phyloP scores from a whole-genome alignment of 2,888 invertebrate species.

The Limnephilus marmoratus region DNA sequence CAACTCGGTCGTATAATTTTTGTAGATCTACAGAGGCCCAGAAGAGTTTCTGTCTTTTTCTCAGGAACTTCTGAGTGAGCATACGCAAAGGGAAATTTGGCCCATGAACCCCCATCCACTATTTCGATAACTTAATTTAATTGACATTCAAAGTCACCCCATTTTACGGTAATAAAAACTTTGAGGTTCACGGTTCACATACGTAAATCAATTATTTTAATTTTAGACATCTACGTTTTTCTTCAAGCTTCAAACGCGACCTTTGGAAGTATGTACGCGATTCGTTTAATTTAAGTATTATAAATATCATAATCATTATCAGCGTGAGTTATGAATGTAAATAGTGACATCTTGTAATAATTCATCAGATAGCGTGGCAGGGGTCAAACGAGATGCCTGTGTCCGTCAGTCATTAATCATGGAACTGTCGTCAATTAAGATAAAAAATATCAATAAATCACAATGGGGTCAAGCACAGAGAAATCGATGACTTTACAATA shows the following conservation, averaged over 20 bases:
- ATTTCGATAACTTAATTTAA: too few relatives aligned
- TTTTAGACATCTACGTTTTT: not conserved
- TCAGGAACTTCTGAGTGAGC: too few relatives aligned
- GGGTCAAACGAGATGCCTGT: not conserved
- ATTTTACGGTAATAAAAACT: too few relatives aligned
- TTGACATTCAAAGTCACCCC: too few relatives aligned
- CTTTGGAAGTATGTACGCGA: not conserved
- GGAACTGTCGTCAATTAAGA: not conserved
- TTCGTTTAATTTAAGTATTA: not conserved
- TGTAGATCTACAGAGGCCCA: too few relatives aligned
- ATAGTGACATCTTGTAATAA: not conserved
- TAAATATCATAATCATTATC: not conserved
- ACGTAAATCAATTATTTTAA: not conserved
- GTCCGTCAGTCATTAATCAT: not conserved
- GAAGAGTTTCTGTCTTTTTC: too few relatives aligned
- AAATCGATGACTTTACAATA: too few relatives aligned
- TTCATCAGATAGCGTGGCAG: not conserved
- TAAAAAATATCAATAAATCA: not conserved
- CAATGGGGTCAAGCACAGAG: not conserved
- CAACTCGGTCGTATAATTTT: too few relatives aligned
- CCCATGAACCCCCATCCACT: too few relatives aligned
- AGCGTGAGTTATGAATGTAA: slow-evolving; percentile 12
- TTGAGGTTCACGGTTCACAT: too few relatives aligned
- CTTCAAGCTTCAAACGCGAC: not conserved
- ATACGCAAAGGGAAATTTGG: too few relatives aligned